Base-by-base conservation (phyloP, 2,888 invertebrate species). In the Leucophora obtusa region DNA sequence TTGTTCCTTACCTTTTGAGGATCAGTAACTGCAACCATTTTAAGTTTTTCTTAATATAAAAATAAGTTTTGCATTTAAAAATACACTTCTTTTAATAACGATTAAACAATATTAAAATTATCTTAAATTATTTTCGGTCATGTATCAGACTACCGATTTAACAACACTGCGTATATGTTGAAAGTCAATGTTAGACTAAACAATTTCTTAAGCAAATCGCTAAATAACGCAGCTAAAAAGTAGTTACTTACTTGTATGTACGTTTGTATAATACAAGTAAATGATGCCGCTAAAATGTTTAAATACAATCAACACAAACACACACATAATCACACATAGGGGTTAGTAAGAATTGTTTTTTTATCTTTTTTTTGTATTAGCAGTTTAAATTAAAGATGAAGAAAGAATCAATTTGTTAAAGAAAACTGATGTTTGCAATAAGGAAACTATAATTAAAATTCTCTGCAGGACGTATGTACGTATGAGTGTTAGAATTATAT, bases 131-230 rank as follows among this genome's bases (percentile, higher is more conserved):
- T 54, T 56, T 28, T 17, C 11, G 33, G 38, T 15, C 65, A 33
- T 60, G 10, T 9, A 18, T 9, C 10, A 10, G 35, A 24, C 11
- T 28, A 28, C 3, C 4, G 7, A 28, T 28, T 28, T 24, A 65
- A 38, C 56, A n/a, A 65, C 79, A 76, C 75, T 83, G 75, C 73
- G 69, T 76, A 50, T 74, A 9, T 83, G 70, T 65, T 83, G 85
- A 87, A 84, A 84, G 85, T 79, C 83, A 84, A 83, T 83, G 83
- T 82, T 58, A 83, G 84, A 88, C 89, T 88, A 82, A 88, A 85
- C 79, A 54, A 21, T 47, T 84, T 86, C 84, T 85, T 85, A 74
- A 86, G 85, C 84, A 86, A 88, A 84, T 75, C 83, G 84, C 84
- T 84, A 83, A 84, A 75, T 82, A 83, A 83, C 83, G 83, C 81